Evolutionary conservation across 2,797 vertebrate genomes (phyloP), one percentile per base, ranked within the genome.

Genomic region (Protonibea diacanthus): DNA sequence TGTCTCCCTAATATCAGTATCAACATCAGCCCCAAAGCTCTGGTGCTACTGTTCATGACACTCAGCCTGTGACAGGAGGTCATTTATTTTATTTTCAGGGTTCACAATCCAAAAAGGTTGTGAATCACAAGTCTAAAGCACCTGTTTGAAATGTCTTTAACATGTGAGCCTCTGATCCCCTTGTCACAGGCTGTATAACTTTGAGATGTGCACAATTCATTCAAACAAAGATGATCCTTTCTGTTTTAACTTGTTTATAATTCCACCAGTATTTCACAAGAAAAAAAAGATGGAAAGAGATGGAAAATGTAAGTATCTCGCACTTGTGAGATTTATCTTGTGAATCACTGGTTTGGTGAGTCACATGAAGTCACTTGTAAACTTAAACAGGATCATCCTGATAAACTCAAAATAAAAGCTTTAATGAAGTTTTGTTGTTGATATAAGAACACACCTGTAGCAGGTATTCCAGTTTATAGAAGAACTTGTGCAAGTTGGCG

Each of bases 391-490:
- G 18, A 66, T 71, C 7, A 44, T 45, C 38, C 13, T 18, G 57
- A 25, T 2, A 10, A 67, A 66, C 4, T n/a, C 21, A 5, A 15
- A 59, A 61, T 14, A 27, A 33, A 23, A 4, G 1, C 1, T 2
- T 2, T 5, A 25, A 17, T 14, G 1, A 21, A 4, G 3, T 14
- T 23, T 62, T 64, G 12, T 17, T 48, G 12, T n/a, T 47, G 5
- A 56, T 23, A n/a, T 18, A 53, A 71, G 14, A 53, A 8, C 44
- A 74, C 95, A 99, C 98, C 94, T 99, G 98, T 53, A 99, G 89
- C 76, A 99, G 95, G 80, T 99, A 99, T 74, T 99, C 98, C 6
- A 99, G 95, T 84, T 98, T 99, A 80, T 97, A 98, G 78, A 96
- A 99, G 87, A 99, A 98, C 88, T 97, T 99, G 83, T 97, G 97